Percentiles rank a stretch among this genome's conserved stretches.
These are phyloP conservation scores for Dyspetes luteomarginatus DNA, from an alignment of 2,888 invertebrate genomes.

Conservation along the genomic window DNA sequence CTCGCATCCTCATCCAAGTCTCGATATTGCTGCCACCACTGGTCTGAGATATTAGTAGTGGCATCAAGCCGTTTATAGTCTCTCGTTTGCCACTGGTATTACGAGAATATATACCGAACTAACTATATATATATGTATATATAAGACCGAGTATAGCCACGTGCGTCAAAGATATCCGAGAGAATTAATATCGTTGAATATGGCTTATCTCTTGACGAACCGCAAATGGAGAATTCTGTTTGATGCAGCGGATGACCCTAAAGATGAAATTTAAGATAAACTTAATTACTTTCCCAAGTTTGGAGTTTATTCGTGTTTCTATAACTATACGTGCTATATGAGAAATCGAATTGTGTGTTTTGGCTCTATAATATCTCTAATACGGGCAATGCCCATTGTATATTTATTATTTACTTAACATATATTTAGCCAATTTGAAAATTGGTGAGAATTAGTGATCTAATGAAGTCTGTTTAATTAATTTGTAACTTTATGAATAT, in stretches of 20 bases:
- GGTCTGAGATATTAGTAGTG: slow-evolving; percentile 69
- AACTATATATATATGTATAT: too few species aligned
- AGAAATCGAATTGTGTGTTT: neutral
- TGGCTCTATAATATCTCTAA: too few species aligned
- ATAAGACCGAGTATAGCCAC: neutral
- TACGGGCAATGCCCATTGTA: too few species aligned
- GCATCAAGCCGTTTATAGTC: slow-evolving; percentile 70
- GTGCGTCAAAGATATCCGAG: slow-evolving; percentile 17
- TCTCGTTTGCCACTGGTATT: slow-evolving; percentile 60
- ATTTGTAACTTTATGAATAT: too few species aligned
- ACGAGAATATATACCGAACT: slow-evolving; percentile 41
- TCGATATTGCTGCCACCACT: slow-evolving; percentile 48
- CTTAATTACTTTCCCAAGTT: neutral
- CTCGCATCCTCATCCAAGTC: slow-evolving; percentile 13
- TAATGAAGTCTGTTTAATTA: too few species aligned
- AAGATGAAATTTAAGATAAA: neutral
- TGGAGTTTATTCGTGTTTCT: neutral
- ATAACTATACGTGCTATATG: neutral
- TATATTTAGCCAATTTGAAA: too few species aligned
- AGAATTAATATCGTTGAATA: slow-evolving; percentile 27
- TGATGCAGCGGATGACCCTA: neutral
- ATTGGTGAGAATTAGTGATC: too few species aligned
- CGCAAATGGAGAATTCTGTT: neutral
- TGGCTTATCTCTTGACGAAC: neutral
- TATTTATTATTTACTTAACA: too few species aligned